These are phyloP conservation scores for Halocaridina rubra DNA, from an alignment of 2,888 invertebrate genomes.

Conservation along the genomic window DNA sequence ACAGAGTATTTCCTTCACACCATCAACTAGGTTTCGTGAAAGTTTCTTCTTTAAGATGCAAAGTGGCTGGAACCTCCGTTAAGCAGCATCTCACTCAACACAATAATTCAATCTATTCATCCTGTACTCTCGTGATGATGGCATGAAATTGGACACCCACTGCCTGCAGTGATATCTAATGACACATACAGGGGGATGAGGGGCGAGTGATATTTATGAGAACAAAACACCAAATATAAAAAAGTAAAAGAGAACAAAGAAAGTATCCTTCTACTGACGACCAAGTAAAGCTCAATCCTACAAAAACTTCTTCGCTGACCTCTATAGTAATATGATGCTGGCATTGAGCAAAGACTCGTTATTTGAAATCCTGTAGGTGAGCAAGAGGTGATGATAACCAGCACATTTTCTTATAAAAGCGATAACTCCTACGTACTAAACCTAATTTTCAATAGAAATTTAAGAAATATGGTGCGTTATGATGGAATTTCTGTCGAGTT, in stretches of 20 bases:
- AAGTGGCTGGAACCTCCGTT: too few relatives aligned
- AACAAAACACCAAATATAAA: slow-evolving; percentile 36
- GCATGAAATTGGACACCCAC: slow-evolving; percentile 33
- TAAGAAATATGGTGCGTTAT: too few relatives aligned
- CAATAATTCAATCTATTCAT: too few relatives aligned
- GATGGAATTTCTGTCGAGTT: too few relatives aligned
- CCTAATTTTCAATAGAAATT: too few relatives aligned
- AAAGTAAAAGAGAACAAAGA: slow-evolving; percentile 19
- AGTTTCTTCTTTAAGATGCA: too few relatives aligned
- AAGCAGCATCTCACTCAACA: neutral
- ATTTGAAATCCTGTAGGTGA: slow-evolving; percentile 35
- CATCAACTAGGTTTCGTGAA: too few relatives aligned
- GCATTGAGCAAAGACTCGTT: slow-evolving; percentile 46
- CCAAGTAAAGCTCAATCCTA: slow-evolving; percentile 13
- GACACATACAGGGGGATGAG: slow-evolving; percentile 29
- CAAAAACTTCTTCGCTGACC: neutral
- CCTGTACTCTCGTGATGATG: too few relatives aligned
- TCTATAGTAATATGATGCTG: slow-evolving; percentile 30
- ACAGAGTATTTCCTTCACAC: too few relatives aligned
- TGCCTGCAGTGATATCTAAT: slow-evolving; percentile 33
- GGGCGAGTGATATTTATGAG: slow-evolving; percentile 20
- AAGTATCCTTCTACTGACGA: slow-evolving; percentile 21
- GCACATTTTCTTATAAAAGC: too few relatives aligned
- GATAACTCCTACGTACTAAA: too few relatives aligned
- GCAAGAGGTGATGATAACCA: slow-evolving; percentile 40